phyloP scores from a whole-genome alignment of 2,888 invertebrate species.

The Trichopoda pennipes region DNA sequence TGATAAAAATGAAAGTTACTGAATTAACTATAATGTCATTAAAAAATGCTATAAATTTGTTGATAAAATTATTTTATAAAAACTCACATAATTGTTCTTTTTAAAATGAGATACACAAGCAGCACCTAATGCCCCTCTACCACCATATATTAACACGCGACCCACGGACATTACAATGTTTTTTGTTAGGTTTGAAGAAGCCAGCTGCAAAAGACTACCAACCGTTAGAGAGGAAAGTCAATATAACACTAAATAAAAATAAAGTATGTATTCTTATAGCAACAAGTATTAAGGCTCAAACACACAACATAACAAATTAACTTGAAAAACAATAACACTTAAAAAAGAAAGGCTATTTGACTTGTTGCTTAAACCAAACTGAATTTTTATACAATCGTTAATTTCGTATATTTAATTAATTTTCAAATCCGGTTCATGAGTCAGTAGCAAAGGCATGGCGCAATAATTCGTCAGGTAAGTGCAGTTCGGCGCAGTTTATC shows the following conservation, averaged over 20 bases:
- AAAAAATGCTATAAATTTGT: not conserved
- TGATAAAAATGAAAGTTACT: not conserved
- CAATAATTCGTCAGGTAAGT: too few species aligned
- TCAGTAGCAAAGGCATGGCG: not conserved
- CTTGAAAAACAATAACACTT: constrained; percentile 34
- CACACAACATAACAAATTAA: not conserved
- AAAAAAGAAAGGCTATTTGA: constrained; percentile 31
- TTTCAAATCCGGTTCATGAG: constrained; percentile 36
- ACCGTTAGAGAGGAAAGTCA: constrained; percentile 23
- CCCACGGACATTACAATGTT: constrained; percentile 83
- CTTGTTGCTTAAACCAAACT: constrained; percentile 38
- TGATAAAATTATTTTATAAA: constrained; percentile 2
- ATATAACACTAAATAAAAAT: constrained; percentile 46
- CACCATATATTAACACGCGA: constrained; percentile 95
- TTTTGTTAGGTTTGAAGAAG: constrained; percentile 42
- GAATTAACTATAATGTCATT: too few species aligned
- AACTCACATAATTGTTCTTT: constrained; percentile 90
- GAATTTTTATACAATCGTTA: not conserved
- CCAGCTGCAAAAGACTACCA: constrained; percentile 33
- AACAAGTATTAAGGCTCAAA: too few species aligned
- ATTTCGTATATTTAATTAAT: not conserved
- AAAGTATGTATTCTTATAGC: not conserved
- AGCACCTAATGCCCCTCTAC: constrained; percentile 96
- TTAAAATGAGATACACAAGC: constrained; percentile 94
- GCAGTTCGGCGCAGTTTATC: too few species aligned